Evolutionary conservation across 2,113 vertebrate species (phyloP).

Genomic region (Nycticorax nycticorax): DNA sequence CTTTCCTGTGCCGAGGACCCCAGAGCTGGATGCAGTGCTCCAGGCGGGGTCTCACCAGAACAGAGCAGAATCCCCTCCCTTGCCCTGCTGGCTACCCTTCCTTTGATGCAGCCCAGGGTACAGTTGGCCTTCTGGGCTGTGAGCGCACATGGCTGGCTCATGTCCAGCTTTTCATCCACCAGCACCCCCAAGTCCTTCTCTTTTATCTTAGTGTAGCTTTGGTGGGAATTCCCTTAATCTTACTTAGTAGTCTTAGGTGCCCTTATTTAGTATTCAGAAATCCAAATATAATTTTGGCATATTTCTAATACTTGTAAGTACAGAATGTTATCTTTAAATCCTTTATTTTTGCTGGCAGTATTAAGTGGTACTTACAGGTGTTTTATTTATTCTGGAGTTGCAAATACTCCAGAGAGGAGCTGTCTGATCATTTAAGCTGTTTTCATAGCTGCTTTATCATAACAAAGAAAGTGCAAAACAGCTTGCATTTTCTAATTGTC

Average conservation of each 20-base stretch:
- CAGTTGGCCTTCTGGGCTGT: background rate
- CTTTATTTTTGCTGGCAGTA: background rate
- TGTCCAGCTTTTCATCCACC: background rate
- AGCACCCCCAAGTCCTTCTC: background rate
- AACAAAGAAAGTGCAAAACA: background rate
- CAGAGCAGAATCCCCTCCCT: no score
- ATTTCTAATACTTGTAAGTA: background rate
- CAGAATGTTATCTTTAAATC: background rate
- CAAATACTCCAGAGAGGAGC: background rate
- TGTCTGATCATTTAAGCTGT: background rate
- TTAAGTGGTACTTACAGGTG: background rate
- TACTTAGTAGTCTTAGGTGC: background rate
- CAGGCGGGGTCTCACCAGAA: background rate
- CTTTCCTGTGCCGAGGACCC: fast-evolving
- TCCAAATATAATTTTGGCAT: background rate
- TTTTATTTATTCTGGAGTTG: background rate
- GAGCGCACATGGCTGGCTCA: fast-evolving
- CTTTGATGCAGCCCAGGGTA: background rate
- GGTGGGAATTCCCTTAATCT: background rate
- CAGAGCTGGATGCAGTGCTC: background rate
- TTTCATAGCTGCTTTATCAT: background rate
- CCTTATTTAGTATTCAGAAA: background rate
- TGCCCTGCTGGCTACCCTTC: fast-evolving
- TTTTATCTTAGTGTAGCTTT: background rate
- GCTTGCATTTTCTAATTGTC: background rate